Conservation (phyloP, 2,113 vertebrate genomes). For the Condylura cristata region DNA sequence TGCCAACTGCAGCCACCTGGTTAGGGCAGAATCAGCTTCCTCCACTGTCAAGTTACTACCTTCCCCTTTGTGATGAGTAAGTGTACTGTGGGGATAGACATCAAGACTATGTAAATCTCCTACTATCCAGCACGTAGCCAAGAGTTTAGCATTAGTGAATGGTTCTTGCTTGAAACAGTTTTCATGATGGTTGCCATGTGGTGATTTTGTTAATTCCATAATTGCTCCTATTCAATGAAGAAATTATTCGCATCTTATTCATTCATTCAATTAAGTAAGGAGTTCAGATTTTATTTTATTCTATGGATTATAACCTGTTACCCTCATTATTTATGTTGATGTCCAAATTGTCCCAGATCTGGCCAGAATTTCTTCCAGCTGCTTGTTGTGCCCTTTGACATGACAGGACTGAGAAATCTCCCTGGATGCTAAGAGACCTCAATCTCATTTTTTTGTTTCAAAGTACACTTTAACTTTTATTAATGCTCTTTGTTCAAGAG, state of each 20-base stretch:
- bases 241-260: not conserved
- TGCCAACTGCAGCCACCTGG: not conserved
- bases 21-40: not conserved
- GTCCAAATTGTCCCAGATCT: not conserved
- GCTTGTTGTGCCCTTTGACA: not conserved
- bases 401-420: not conserved
- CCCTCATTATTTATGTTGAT: not conserved
- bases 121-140: constrained; percentile 19
- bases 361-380: not conserved
- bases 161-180: constrained; percentile 34
- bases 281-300: not conserved
- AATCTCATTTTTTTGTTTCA: not conserved
- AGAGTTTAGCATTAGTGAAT: constrained; percentile 26
- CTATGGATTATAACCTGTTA: not conserved
- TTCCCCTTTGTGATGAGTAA: not conserved
- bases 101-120: constrained; percentile 9
- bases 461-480: not conserved
- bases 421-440: not conserved
- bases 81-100: not conserved
- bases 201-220: constrained; percentile 19
- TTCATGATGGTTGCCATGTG: not conserved
- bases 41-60: not conserved
- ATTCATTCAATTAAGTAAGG: not conserved
- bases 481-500: constrained; percentile 36
- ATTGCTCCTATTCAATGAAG: not conserved